phyloP scores from a whole-genome alignment of 2,797 vertebrate genomes.

The Dendrocincla tyrannina region DNA sequence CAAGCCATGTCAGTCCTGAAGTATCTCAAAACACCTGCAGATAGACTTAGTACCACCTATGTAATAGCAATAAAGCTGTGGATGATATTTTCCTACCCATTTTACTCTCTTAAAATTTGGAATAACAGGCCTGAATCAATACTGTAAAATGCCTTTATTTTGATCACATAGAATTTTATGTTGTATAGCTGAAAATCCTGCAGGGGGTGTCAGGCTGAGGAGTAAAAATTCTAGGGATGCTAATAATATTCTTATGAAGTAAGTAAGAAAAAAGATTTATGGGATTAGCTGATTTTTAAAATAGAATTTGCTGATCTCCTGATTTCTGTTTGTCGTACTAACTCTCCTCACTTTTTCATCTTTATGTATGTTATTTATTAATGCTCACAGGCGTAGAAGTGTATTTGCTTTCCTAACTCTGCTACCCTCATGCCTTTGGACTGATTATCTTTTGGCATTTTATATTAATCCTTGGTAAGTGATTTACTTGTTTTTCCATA shows the following conservation, averaged over 20 bases:
- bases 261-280: neutral
- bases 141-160: neutral
- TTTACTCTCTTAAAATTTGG: neutral
- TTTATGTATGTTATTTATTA: conserved; percentile 80
- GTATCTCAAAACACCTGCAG: neutral
- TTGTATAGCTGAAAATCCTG: neutral
- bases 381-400: conserved; percentile 96
- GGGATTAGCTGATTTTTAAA: conserved; percentile 25
- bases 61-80: neutral
- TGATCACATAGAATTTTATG: neutral
- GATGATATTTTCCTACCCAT: neutral
- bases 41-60: neutral
- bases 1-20: neutral
- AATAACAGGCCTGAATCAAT: neutral
- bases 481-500: conserved; percentile 68
- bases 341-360: conserved; percentile 76
- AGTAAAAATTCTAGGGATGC: neutral
- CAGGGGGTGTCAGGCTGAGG: neutral
- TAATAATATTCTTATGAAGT: neutral
- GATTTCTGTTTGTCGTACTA: conserved; percentile 75
- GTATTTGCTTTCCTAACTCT: conserved; percentile 99
- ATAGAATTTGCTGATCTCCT: conserved; percentile 65
- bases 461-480: conserved; percentile 99
- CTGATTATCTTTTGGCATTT: conserved; percentile 99
- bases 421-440: conserved; percentile 99